These are phyloP conservation scores for Ataeniobius toweri DNA, from an alignment of 2,797 vertebrate genomes.

Conservation along the genomic window DNA sequence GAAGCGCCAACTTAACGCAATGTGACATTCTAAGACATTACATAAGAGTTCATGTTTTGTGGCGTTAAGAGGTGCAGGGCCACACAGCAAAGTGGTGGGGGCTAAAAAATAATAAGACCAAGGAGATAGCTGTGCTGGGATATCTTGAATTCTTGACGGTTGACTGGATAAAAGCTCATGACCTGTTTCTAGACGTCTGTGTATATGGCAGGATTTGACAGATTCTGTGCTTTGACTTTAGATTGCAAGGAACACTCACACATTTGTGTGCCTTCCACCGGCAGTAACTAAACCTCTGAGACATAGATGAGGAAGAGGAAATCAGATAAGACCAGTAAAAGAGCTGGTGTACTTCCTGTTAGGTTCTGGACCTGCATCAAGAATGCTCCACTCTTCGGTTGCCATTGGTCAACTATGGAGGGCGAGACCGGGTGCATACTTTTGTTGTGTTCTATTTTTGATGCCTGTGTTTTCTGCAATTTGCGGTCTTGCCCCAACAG, in stretches of 20 bases:
- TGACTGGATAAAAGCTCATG: slow-evolving; percentile 34
- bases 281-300: slow-evolving; percentile 29
- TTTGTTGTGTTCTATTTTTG: slow-evolving; percentile 77
- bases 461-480: slow-evolving; percentile 73
- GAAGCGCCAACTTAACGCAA: slow-evolving; percentile 55
- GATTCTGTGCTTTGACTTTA: slow-evolving; percentile 17
- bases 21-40: slow-evolving; percentile 64
- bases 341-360: slow-evolving; percentile 70
- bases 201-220: slow-evolving; percentile 7
- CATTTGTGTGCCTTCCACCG: slow-evolving; percentile 38
- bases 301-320: slow-evolving; percentile 66
- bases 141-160: slow-evolving; percentile 37
- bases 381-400: slow-evolving; percentile 50
- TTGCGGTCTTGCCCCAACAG: slow-evolving; percentile 72
- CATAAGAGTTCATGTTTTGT: slow-evolving; percentile 64
- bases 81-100: slow-evolving; percentile 36
- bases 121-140: slow-evolving; percentile 52
- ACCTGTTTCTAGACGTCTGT: slow-evolving; percentile 21
- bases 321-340: slow-evolving; percentile 66
- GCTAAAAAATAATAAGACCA: slow-evolving; percentile 46
- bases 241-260: neutral
- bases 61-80: slow-evolving; percentile 44
- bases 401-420: slow-evolving; percentile 46
- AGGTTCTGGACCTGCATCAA: slow-evolving; percentile 46
- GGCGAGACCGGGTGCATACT: slow-evolving; percentile 62